Conservation (phyloP, 2,888 invertebrate genomes). For the Julus scandinavius region DNA sequence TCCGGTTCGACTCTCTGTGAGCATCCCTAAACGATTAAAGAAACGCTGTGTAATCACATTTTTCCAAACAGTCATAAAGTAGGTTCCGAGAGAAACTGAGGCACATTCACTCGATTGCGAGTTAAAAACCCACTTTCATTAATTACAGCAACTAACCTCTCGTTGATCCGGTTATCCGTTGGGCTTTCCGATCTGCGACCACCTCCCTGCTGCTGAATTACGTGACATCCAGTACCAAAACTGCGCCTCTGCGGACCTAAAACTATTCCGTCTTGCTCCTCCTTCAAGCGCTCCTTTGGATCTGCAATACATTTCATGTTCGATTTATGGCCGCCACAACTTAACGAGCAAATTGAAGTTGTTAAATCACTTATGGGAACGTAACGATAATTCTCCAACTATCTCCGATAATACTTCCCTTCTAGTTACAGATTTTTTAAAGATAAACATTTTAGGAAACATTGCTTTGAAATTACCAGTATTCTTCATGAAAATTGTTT, state of each 20-base stretch:
- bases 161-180: conserved; percentile 59
- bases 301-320: conserved; percentile 59
- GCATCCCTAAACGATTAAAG: conserved; percentile 53
- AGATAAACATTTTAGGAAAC: neutral
- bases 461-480: neutral
- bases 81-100: no score
- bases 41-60: neutral
- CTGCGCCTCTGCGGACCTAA: conserved; percentile 86
- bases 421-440: no score
- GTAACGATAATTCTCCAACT: no score
- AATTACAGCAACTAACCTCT: conserved; percentile 56
- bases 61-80: neutral
- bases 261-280: conserved; percentile 85
- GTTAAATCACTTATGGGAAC: neutral
- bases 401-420: no score
- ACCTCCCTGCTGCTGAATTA: conserved; percentile 69
- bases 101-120: no score
- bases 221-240: conserved; percentile 88
- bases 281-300: conserved; percentile 76
- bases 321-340: neutral
- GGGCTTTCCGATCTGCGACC: conserved; percentile 60
- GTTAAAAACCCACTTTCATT: neutral
- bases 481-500: neutral
- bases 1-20: conserved; percentile 63
- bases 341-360: neutral